Evolutionary conservation across 2,113 vertebrate genomes (phyloP).

Genomic region (Nothobranchius furzeri): DNA sequence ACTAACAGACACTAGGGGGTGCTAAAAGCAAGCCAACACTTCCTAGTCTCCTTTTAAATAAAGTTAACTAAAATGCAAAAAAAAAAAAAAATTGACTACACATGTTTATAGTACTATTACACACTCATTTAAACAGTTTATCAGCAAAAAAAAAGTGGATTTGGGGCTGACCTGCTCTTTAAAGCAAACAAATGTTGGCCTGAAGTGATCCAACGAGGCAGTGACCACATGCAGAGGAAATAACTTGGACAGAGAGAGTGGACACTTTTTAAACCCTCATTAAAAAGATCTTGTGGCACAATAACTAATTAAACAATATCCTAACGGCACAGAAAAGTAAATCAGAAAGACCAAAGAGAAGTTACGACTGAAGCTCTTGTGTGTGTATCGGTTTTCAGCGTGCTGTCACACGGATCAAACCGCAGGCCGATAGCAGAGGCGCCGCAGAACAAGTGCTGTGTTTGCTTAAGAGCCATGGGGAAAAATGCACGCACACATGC

Average conservation of each 20-base stretch:
- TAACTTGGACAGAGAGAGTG: slow-evolving; percentile 27
- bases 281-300: not conserved
- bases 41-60: no score
- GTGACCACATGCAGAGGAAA: not conserved
- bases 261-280: not conserved
- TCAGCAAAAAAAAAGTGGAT: not conserved
- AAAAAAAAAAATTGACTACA: no score
- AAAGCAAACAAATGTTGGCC: slow-evolving; percentile 20
- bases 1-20: no score
- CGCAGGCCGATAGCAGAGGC: slow-evolving; percentile 57
- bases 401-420: slow-evolving; percentile 63
- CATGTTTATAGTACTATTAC: no score
- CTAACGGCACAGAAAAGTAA: not conserved
- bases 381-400: slow-evolving; percentile 66
- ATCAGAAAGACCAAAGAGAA: slow-evolving; percentile 36
- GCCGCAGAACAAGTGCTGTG: slow-evolving; percentile 40
- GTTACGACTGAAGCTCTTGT: slow-evolving; percentile 19
- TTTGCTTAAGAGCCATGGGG: slow-evolving; percentile 53
- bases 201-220: slow-evolving; percentile 32
- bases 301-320: not conserved
- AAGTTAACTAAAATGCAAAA: no score
- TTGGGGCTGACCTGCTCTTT: slow-evolving; percentile 3
- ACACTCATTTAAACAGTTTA: no score
- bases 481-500: slow-evolving; percentile 35
- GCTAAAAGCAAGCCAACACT: no score